phyloP scores from a whole-genome alignment of 2,113 vertebrate genomes.

The Bettongia penicillata region DNA sequence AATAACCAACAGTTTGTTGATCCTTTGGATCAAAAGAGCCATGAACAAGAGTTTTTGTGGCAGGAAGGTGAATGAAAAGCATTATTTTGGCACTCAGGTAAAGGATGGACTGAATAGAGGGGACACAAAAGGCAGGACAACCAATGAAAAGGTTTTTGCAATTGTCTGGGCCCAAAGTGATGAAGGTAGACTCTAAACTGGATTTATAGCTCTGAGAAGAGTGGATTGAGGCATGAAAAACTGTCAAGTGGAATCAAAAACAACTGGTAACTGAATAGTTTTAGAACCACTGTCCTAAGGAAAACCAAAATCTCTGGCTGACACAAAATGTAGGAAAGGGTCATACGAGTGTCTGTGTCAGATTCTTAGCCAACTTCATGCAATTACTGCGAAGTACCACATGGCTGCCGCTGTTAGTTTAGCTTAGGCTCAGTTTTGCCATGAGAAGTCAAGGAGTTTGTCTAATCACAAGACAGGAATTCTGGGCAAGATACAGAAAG shows the following conservation, averaged over 20 bases:
- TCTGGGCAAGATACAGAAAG: neutral
- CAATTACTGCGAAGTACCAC: neutral
- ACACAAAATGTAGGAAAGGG: neutral
- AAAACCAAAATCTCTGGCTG: neutral
- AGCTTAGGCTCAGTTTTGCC: neutral
- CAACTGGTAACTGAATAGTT: neutral
- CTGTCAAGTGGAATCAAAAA: neutral
- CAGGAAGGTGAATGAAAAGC: neutral
- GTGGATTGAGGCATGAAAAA: neutral
- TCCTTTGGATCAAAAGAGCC: neutral
- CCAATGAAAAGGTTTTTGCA: neutral
- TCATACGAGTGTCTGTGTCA: neutral
- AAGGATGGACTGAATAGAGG: neutral
- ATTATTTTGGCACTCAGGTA: neutral
- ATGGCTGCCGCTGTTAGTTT: neutral
- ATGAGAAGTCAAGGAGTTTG: slow-evolving; percentile 13
- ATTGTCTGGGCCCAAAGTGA: neutral
- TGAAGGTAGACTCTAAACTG: neutral
- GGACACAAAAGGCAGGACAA: neutral
- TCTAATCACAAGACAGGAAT: slow-evolving; percentile 5
- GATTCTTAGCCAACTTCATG: neutral
- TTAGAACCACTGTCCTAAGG: neutral
- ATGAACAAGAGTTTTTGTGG: neutral
- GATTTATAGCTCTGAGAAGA: neutral
- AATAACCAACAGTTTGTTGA: neutral